A percentile compares a stretch with the other conserved stretches of the same genome.
Evolutionary conservation across 2,888 invertebrate genomes (phyloP).

Genomic region (Emmelina monodactyla): DNA sequence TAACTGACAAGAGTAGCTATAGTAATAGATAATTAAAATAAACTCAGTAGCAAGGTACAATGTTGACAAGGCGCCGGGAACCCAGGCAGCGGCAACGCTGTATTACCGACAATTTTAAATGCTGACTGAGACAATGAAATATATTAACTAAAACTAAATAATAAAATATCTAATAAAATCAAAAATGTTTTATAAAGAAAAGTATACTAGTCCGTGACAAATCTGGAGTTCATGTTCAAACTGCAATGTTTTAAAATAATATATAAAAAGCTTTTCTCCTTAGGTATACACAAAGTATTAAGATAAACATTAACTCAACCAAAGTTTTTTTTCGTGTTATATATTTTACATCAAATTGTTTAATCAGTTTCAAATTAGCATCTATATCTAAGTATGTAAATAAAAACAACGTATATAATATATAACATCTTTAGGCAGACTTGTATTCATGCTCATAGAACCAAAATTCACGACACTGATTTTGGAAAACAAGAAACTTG

Average conservation of each 20-base stretch:
- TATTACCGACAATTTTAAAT: conserved; percentile 27
- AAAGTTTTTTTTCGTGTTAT: conserved; percentile 1
- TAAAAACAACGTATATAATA: conserved; percentile 28
- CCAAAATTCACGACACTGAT: too few relatives aligned
- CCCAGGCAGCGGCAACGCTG: conserved; percentile 13
- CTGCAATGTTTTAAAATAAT: conserved; percentile 2
- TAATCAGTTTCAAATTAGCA: conserved; percentile 26
- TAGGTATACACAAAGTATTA: conserved; percentile 3
- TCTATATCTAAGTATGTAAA: conserved; percentile 25
- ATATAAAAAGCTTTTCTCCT: conserved; percentile 1
- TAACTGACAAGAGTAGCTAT: conserved; percentile 46
- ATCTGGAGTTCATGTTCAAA: neutral
- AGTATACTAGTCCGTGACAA: neutral
- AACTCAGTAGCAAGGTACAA: conserved; percentile 34
- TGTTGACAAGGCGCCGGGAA: conserved; percentile 17
- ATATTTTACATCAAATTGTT: conserved; percentile 12
- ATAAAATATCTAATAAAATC: conserved; percentile 35
- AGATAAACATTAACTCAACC: conserved; percentile 1
- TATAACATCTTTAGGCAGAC: conserved; percentile 21
- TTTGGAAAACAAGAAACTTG: too few relatives aligned
- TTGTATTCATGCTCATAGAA: conserved; percentile 17
- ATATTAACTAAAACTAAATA: conserved; percentile 38
- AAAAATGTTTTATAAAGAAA: conserved; percentile 17
- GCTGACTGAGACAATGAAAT: conserved; percentile 37
- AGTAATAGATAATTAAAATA: conserved; percentile 37